A percentile compares a stretch with the other conserved stretches of the same genome.
These are phyloP conservation scores for Caenorhabditis japonica DNA, from an alignment of 2,888 invertebrate species.

Conservation along the genomic window DNA sequence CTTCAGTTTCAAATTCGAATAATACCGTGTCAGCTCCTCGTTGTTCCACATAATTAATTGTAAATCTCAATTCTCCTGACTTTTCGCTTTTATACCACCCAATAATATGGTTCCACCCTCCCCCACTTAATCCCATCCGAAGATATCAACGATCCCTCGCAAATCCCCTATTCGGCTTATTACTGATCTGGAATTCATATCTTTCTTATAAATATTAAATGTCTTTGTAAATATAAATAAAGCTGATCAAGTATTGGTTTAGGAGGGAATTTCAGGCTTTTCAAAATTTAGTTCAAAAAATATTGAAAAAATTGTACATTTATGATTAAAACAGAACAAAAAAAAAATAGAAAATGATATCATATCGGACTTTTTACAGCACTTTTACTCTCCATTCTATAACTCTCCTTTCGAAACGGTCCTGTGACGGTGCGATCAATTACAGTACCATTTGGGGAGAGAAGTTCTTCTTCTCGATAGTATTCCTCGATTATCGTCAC, in stretches of 20 bases:
- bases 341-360: neutral
- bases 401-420: constrained; percentile 30
- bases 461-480: constrained; percentile 43
- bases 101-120: neutral
- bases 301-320: neutral
- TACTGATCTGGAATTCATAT: neutral
- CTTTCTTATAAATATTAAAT: neutral
- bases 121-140: constrained; percentile 12
- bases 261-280: no score
- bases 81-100: neutral
- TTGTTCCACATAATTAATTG: constrained; percentile 2
- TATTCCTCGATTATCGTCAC: constrained; percentile 48
- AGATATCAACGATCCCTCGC: neutral
- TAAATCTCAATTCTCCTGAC: neutral
- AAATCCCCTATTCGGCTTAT: neutral
- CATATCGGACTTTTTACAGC: neutral
- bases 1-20: constrained; percentile 17
- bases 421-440: constrained; percentile 24
- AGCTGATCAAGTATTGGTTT: neutral
- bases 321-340: constrained; percentile 1
- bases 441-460: constrained; percentile 43
- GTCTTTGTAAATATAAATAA: neutral
- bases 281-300: neutral
- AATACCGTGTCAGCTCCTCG: constrained; percentile 6
- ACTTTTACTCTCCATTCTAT: constrained; percentile 20